Base-by-base conservation (phyloP, 2,113 vertebrate genomes). In the Polypterus bichir region DNA sequence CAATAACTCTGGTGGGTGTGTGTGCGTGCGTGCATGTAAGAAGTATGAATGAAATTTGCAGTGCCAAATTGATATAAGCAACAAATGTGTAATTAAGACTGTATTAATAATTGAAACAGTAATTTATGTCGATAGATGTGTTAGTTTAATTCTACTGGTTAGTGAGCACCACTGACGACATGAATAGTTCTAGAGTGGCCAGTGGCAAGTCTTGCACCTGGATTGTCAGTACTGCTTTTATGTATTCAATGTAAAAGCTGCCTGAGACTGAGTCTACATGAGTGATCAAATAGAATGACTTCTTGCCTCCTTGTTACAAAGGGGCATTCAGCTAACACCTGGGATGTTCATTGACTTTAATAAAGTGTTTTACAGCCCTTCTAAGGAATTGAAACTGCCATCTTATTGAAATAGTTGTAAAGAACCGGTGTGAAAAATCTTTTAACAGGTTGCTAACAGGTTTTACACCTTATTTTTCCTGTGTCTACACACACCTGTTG, bases 341-440 rank as follows among this genome's bases (percentile, higher is more conserved):
- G 80, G 74, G 69, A 72, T 68, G 64, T 69, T 70, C 46, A 48
- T 45, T 47, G 9, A 44, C 59, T 55, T 66, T 67, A 76, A 73
- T 79, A 81, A 80, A 80, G 65, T 62, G 48, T 65, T 77, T 79
- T 73, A 73, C 68, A 67, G 77, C 68, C 71, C 4, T 74, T 77
- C 64, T 59, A 59, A 55, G 3, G 74, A 71, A 68, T 67, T 81
- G 73, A 79, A 80, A 44, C 51, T 69, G 67, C 61, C 9, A 68
- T 70, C 60, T 68, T 71, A 71, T 66, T 64, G 65, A 67, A 72
- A 68, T 64, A 69, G 70, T 67, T 69, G 69, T 74, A 70, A 73
- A 67, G 73, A 55, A 66, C 64, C 52, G 62, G 66, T 75, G 76
- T 71, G 67, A 80, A 78, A 70, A 69, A 72, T 71, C 71, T 71